These are phyloP conservation scores for Axinella damicornis DNA, from an alignment of 37 sponge, comb jelly and placozoan species.

Conservation along the genomic window DNA sequence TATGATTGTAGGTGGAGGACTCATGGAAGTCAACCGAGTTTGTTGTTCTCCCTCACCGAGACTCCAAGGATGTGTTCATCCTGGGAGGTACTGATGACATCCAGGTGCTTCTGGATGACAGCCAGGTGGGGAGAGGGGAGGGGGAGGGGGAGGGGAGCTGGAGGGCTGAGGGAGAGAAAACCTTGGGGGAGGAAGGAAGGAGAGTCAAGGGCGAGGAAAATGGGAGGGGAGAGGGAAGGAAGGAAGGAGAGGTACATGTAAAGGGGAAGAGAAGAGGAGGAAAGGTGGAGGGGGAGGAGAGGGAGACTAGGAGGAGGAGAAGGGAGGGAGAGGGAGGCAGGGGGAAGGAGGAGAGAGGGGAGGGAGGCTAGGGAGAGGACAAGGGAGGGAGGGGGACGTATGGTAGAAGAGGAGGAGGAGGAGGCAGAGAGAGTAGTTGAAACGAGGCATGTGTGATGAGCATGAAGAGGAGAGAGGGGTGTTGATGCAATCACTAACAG, in stretches of 20 bases:
- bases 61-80: constrained; percentile 96
- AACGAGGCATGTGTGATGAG: too few relatives aligned
- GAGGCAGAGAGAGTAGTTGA: too few relatives aligned
- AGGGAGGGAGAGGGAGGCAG: too few relatives aligned
- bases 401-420: too few relatives aligned
- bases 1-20: constrained; percentile 86
- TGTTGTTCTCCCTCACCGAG: constrained; percentile 88
- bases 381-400: too few relatives aligned
- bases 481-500: not conserved
- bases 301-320: too few relatives aligned
- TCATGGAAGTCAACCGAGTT: constrained; percentile 95
- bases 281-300: too few relatives aligned
- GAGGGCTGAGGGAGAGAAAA: not conserved
- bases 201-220: too few relatives aligned
- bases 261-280: not conserved
- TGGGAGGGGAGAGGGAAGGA: not conserved
- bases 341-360: too few relatives aligned
- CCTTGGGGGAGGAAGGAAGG: not conserved
- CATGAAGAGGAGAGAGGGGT: not conserved
- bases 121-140: constrained; percentile 48
- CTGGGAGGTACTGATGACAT: constrained; percentile 98
- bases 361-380: too few relatives aligned
- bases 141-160: not conserved
- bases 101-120: constrained; percentile 95
- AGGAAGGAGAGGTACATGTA: not conserved